These are phyloP conservation scores for Hippasteria phrygiana DNA, from an alignment of 53 echinoderm and acorn worm genomes.

Conservation along the genomic window DNA sequence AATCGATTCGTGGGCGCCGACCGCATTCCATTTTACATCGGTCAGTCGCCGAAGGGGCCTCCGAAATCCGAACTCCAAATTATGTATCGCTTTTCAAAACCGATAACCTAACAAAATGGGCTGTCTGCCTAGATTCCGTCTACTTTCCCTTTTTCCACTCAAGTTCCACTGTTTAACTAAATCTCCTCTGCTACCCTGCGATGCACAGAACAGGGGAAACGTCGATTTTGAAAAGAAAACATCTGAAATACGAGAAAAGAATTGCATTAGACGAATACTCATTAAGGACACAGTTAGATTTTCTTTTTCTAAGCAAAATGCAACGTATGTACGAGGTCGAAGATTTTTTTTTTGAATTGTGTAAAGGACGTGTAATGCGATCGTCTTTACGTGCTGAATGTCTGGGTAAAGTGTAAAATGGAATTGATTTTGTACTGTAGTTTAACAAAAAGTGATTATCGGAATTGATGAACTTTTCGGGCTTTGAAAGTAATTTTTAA, in stretches of 20 bases:
- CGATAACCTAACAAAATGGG: slow-evolving; percentile 18
- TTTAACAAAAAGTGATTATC: no score
- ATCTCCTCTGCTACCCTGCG: background rate
- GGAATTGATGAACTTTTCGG: no score
- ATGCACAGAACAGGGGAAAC: background rate
- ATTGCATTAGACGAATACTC: background rate
- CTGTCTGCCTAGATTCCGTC: background rate
- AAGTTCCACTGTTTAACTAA: background rate
- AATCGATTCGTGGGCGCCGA: slow-evolving; percentile 28
- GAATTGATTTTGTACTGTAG: no score
- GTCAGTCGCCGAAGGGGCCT: background rate
- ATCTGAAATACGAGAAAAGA: background rate
- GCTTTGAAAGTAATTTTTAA: no score
- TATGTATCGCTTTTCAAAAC: slow-evolving; percentile 11
- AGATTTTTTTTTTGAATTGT: no score
- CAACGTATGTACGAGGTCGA: no score
- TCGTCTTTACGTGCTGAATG: no score
- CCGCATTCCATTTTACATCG: background rate
- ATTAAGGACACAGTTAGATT: background rate
- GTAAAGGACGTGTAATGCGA: no score
- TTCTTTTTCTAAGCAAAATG: background rate
- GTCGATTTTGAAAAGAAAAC: background rate
- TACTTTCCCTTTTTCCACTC: background rate
- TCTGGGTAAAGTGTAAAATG: no score
- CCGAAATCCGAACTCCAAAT: background rate